Evolutionary conservation across 2,113 vertebrate genomes (phyloP).

Genomic region (Chunga burmeisteri): DNA sequence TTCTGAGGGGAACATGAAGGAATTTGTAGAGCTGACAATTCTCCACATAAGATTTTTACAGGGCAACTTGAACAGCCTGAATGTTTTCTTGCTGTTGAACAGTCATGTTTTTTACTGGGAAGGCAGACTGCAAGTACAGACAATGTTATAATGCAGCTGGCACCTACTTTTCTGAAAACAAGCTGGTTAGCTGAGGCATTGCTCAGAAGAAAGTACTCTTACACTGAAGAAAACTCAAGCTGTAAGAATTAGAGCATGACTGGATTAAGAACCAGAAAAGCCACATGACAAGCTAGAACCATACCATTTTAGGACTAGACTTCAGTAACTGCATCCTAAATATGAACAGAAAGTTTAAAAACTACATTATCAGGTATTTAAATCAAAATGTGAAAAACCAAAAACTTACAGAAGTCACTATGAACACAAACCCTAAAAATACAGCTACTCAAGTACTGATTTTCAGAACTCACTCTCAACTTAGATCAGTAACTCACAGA

Average conservation of each 20-base stretch:
- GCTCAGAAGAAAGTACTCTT: background rate
- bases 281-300: background rate
- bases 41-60: background rate
- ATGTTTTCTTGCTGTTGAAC: background rate
- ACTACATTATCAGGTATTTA: background rate
- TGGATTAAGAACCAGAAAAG: background rate
- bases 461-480: background rate
- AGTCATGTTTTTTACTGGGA: background rate
- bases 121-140: background rate
- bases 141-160: background rate
- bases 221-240: background rate
- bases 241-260: background rate
- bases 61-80: background rate
- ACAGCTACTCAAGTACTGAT: background rate
- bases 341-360: background rate
- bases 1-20: background rate
- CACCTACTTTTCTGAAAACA: background rate
- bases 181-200: background rate
- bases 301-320: background rate
- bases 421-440: background rate
- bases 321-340: conserved; percentile 11
- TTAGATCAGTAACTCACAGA: background rate
- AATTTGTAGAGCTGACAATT: background rate
- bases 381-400: background rate
- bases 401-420: background rate